A percentile compares a stretch with the other conserved stretches of the same genome.
Evolutionary conservation across 2,113 vertebrate species (phyloP).

Genomic region (Ramphastos sulfuratus): DNA sequence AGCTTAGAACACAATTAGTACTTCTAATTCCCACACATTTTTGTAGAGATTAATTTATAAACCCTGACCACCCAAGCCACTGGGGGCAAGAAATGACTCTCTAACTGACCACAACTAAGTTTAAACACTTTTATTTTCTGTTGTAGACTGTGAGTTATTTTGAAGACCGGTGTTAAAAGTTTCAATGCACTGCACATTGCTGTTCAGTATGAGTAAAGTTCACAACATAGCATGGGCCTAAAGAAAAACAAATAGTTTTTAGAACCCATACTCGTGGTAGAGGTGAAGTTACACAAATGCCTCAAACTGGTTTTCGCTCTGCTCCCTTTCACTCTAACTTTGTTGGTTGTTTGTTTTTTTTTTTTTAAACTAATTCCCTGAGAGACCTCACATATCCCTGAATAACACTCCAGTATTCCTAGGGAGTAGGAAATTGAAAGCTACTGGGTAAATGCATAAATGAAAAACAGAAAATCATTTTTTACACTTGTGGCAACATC

Average conservation of each 20-base stretch:
- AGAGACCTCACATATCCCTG: neutral
- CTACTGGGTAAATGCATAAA: neutral
- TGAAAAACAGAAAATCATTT: neutral
- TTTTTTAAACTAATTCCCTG: neutral
- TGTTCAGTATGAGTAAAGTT: neutral
- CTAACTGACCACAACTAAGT: neutral
- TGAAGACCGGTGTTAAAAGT: neutral
- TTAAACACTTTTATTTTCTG: neutral
- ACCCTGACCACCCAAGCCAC: neutral
- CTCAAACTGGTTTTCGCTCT: neutral
- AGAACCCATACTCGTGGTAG: neutral
- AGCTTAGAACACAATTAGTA: constrained; percentile 7
- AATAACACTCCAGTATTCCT: neutral
- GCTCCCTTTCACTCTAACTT: neutral
- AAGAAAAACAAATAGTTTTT: neutral
- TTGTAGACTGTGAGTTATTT: neutral
- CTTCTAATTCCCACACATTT: neutral
- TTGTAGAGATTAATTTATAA: constrained; percentile 11
- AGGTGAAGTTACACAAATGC: neutral
- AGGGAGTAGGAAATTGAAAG: neutral
- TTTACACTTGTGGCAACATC: neutral
- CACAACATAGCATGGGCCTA: neutral
- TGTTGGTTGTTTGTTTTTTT: too few relatives aligned
- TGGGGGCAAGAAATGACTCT: neutral
- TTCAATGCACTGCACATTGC: neutral